A percentile compares a stretch with the other conserved stretches of the same genome.
Conservation (phyloP, 2,113 vertebrate genomes). For the Gavialis gangeticus region DNA sequence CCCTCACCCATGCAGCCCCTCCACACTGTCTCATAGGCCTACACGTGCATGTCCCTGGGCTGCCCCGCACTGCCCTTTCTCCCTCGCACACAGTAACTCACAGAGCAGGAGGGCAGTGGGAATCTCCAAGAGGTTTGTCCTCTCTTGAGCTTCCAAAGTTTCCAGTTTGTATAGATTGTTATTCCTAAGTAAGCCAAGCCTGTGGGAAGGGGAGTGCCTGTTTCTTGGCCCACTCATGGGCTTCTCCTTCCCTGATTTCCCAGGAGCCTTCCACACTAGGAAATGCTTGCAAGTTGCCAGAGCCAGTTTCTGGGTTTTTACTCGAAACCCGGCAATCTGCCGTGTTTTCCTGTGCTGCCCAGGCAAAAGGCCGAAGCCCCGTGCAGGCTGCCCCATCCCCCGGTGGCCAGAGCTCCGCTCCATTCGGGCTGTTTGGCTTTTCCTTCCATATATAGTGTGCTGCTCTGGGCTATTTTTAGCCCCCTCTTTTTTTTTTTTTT, state of each 20-base stretch:
- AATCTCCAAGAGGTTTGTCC: conserved; percentile 15
- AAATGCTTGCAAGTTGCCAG: background rate
- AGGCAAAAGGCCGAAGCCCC: conserved; percentile 18
- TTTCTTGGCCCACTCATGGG: background rate
- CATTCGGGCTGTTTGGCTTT: conserved; percentile 76
- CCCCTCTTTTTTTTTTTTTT: conserved; percentile 53
- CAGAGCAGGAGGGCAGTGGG: background rate
- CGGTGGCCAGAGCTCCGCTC: conserved; percentile 66
- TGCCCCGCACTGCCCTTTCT: background rate
- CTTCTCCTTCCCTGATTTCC: conserved; percentile 24
- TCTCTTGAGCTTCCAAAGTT: background rate
- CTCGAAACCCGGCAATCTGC: background rate
- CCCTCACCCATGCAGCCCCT: background rate
- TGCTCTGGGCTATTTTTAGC: conserved; percentile 87
- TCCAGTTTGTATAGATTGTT: conserved; percentile 8
- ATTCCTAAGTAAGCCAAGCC: background rate
- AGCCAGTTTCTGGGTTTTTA: background rate
- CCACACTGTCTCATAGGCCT: background rate
- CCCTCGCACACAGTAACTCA: background rate
- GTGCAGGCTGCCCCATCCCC: conserved; percentile 67
- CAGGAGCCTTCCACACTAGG: background rate
- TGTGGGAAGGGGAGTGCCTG: background rate
- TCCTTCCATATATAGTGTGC: conserved; percentile 86
- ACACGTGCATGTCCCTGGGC: conserved; percentile 7
- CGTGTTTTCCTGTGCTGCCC: background rate